Evolutionary conservation across 1,140 invertebrate genomes (phyloP).

Genomic region (Metaphire vulgaris): DNA sequence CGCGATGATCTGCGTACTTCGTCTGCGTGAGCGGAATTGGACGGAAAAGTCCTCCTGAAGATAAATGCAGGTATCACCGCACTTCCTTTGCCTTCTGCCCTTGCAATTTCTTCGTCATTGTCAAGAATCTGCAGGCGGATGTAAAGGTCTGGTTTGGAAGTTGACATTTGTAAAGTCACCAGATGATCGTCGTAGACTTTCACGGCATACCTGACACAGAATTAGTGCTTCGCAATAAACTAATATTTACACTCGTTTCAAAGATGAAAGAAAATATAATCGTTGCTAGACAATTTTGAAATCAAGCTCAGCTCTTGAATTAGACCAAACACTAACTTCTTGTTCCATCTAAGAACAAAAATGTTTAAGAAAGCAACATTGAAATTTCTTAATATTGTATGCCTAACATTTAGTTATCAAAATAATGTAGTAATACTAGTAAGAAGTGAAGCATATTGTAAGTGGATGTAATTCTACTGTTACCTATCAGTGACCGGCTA

Average conservation of each 20-base stretch:
- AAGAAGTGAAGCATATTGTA: no score
- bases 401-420: no score
- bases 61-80: slow-evolving; percentile 47
- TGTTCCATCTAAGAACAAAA: no score
- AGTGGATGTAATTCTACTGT: no score
- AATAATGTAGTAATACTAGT: no score
- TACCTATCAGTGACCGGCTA: no score
- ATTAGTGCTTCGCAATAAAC: not conserved
- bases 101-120: slow-evolving; percentile 45
- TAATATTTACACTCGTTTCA: not conserved
- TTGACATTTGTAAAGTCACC: slow-evolving; percentile 46
- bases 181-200: slow-evolving; percentile 49
- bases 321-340: no score
- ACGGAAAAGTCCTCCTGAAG: slow-evolving; percentile 41
- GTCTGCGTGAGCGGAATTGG: not conserved
- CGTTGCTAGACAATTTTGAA: no score
- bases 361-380: no score
- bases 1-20: slow-evolving; percentile 15
- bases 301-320: no score
- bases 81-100: slow-evolving; percentile 48
- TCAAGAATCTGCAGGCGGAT: slow-evolving; percentile 48
- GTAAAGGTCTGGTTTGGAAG: slow-evolving; percentile 50
- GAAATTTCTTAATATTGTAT: no score
- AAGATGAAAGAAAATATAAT: no score
- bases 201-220: slow-evolving; percentile 41